A percentile compares a stretch with the other conserved stretches of the same genome.
Conservation (phyloP, 2,888 invertebrate species). For the Protophormia terraenovae region DNA sequence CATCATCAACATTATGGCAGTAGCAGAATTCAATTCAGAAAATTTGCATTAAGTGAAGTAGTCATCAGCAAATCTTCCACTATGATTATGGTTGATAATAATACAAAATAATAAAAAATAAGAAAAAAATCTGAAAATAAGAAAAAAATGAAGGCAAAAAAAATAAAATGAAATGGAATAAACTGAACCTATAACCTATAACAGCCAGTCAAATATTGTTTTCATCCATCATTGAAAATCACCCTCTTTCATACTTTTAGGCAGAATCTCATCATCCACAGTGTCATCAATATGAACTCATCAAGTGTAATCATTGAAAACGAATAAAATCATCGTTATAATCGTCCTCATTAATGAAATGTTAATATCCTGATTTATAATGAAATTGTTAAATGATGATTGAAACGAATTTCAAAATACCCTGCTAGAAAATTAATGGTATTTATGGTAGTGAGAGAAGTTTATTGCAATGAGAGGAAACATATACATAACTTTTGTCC, state of each 20-base stretch:
- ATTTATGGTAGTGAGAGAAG: no score
- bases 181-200: constrained; percentile 41
- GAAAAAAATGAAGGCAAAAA: constrained; percentile 26
- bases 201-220: constrained; percentile 58
- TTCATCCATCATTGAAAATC: constrained; percentile 31
- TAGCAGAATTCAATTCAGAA: constrained; percentile 66
- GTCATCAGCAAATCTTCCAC: constrained; percentile 70
- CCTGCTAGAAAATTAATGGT: no score
- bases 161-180: constrained; percentile 51
- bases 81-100: constrained; percentile 64
- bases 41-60: constrained; percentile 73
- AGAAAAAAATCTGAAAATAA: not conserved
- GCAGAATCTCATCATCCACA: not conserved
- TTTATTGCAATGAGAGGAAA: no score
- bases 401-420: not conserved
- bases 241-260: not conserved
- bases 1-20: constrained; percentile 25
- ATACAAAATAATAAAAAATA: constrained; percentile 37
- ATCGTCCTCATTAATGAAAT: constrained; percentile 73
- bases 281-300: constrained; percentile 66
- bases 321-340: constrained; percentile 69
- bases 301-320: constrained; percentile 66
- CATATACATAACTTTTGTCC: no score
- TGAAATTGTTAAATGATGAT: not conserved
- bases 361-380: constrained; percentile 70